These are phyloP conservation scores for Clarias pachynema DNA, from an alignment of 2,797 vertebrate species.

Conservation along the genomic window DNA sequence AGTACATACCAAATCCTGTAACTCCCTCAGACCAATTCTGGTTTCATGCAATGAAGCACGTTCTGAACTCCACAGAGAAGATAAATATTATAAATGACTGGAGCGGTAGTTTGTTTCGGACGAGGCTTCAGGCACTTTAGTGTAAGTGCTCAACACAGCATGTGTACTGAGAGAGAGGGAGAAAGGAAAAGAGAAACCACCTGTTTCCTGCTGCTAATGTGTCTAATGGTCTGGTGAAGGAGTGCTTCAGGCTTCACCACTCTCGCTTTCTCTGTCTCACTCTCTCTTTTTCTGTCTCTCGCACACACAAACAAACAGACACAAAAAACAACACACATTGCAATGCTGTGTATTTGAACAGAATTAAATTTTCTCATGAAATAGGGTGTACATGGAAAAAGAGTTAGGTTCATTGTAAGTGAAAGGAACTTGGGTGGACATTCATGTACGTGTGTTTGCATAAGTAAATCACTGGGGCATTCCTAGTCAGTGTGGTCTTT, in stretches of 20 bases:
- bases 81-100: background rate
- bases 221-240: conserved; percentile 18
- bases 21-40: background rate
- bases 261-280: conserved; percentile 14
- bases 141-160: conserved; percentile 55
- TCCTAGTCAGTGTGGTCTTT: background rate
- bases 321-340: background rate
- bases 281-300: background rate
- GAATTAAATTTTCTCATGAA: background rate
- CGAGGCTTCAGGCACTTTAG: background rate
- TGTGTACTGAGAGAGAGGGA: background rate
- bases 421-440: conserved; percentile 7
- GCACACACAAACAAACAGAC: background rate
- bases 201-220: conserved; percentile 67
- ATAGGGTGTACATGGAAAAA: background rate
- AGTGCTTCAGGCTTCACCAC: conserved; percentile 8
- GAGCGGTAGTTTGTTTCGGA: background rate
- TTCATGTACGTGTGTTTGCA: background rate
- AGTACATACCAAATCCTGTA: background rate
- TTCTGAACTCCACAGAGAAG: background rate
- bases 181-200: conserved; percentile 56
- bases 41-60: background rate
- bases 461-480: background rate
- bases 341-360: conserved; percentile 24
- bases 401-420: background rate